Conservation (phyloP, 1,140 invertebrate genomes). For the Drosophila serrata region DNA sequence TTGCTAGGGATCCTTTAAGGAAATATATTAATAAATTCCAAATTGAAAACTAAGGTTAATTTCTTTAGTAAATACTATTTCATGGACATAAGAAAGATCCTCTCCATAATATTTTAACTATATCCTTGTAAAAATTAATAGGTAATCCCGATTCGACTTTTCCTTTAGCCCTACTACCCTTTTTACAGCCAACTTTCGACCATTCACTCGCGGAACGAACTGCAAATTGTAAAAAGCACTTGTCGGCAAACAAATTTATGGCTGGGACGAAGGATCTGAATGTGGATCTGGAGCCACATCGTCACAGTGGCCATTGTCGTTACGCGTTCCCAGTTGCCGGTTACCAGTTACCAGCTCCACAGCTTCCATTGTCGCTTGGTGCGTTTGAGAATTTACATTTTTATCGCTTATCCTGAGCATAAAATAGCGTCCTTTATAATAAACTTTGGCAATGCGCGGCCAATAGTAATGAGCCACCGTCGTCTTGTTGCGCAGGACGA, state of each 20-base stretch:
- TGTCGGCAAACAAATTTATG: constrained; percentile 75
- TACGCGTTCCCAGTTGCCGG: constrained; percentile 18
- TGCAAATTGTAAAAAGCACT: constrained; percentile 80
- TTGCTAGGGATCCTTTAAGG: neutral
- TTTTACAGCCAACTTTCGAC: constrained; percentile 36
- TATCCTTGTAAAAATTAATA: neutral
- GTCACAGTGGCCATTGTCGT: constrained; percentile 51
- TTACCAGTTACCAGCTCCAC: constrained; percentile 19
- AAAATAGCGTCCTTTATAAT: constrained; percentile 98
- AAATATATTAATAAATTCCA: too few species aligned
- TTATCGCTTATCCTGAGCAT: constrained; percentile 98
- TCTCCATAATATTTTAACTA: neutral
- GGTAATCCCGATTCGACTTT: neutral
- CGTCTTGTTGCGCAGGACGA: constrained; percentile 97
- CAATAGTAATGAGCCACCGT: constrained; percentile 99
- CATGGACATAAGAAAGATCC: neutral
- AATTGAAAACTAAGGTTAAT: too few species aligned
- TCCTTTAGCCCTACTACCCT: constrained; percentile 16
- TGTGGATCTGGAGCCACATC: constrained; percentile 42
- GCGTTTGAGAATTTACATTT: constrained; percentile 90
- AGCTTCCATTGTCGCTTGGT: constrained; percentile 50
- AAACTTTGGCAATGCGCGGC: constrained; percentile 98
- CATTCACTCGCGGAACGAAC: constrained; percentile 64
- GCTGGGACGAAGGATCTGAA: constrained; percentile 33
- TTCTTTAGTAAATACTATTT: neutral